Evolutionary conservation across 2,797 vertebrate species (phyloP).

Genomic region (Salarias fasciatus): DNA sequence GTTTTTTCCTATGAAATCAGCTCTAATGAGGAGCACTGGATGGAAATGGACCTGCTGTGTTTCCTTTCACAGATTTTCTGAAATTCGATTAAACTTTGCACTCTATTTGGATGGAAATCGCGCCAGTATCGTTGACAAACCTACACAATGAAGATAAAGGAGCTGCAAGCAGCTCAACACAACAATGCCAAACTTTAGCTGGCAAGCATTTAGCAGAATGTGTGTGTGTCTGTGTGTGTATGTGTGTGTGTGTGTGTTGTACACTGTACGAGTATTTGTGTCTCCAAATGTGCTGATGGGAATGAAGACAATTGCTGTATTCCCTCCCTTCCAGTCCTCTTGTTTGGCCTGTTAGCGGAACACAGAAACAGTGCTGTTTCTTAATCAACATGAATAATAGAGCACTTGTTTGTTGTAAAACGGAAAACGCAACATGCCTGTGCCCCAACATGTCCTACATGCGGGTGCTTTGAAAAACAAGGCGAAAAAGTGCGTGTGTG

Average conservation of each 20-base stretch:
- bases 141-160: conserved; percentile 1
- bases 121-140: neutral
- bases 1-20: too few species aligned
- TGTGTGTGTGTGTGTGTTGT: neutral
- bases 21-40: neutral
- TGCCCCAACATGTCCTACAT: neutral
- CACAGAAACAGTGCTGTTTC: conserved; percentile 46
- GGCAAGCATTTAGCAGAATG: conserved; percentile 9
- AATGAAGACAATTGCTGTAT: conserved; percentile 38
- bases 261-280: neutral
- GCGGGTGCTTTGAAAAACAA: neutral
- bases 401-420: conserved; percentile 61
- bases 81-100: conserved; percentile 9
- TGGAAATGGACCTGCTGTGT: neutral
- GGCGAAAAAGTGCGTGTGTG: neutral
- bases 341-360: conserved; percentile 53
- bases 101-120: neutral
- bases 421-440: conserved; percentile 27
- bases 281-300: conserved; percentile 21
- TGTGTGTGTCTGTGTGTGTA: conserved; percentile 5
- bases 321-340: conserved; percentile 28
- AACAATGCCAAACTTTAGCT: neutral
- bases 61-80: neutral
- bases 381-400: conserved; percentile 72
- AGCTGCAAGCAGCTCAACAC: neutral